Evolutionary conservation across 2,113 vertebrate species (phyloP), one percentile per base, ranked within the genome.

Genomic region (Burhinus oedicnemus): DNA sequence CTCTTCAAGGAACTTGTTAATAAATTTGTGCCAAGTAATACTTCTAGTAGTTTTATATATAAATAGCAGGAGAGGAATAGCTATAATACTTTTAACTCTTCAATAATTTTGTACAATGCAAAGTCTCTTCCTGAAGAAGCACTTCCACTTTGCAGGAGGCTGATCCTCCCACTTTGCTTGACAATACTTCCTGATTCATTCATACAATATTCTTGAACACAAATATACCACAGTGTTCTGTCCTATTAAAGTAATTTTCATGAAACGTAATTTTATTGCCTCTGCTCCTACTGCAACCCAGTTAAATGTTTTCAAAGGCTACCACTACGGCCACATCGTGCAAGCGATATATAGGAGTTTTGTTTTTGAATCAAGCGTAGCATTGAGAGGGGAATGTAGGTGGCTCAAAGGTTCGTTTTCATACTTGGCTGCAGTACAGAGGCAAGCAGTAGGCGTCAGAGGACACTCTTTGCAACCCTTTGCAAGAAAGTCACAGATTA

Each of bases 81-180:
- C 78, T 94, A 26, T 85, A 76, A 64, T 83, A 61, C 51, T 96
- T 94, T 87, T 93, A 96, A 94, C 82, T 54, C 81, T 96, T 95
- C 66, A 57, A 27, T 55, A 74, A 79, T 87, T 89, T 70, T 78
- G 20, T 51, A 42, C 61, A 66, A n/a, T 0, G 1, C n/a, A 52
- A 69, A 57, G 11, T 57, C 12, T 61, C 42, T 61, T 83, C 68
- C 70, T 44, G 62, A 60, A 76, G 45, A 66, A 71, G 26, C 10
- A 5, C 10, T 92, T 64, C 54, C 32, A 9, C 32, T 87, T 87
- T 66, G 15, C 54, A 44, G 68, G 64, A 74, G 64, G 21, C 45
- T 60, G 36, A 42, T 89, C 25, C 57, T 91, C 57, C 52, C n/a
- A 12, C 51, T 87, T 78, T 15, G 8, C 40, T 36, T 81, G 78